These are phyloP conservation scores for Dorcus parallelipipedus DNA, from an alignment of 2,888 invertebrate genomes.

Conservation along the genomic window DNA sequence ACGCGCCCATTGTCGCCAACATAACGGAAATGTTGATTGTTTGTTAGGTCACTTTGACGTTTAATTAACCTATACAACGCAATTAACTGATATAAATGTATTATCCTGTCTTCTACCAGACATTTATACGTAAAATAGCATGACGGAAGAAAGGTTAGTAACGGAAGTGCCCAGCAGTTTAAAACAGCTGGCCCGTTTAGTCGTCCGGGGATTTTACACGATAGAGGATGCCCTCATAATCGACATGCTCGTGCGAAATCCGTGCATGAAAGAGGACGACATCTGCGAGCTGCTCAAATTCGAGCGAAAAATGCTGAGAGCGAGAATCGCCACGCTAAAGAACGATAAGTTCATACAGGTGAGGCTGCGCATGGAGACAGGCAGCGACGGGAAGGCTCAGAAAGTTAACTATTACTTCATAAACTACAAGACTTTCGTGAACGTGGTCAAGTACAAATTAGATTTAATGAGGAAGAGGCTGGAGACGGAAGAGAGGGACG, in stretches of 20 bases:
- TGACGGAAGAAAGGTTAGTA: constrained; percentile 72
- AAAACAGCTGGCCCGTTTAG: constrained; percentile 86
- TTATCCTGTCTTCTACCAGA: too few species aligned
- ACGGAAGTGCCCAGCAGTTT: constrained; percentile 92
- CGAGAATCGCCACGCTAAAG: constrained; percentile 79
- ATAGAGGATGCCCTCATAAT: constrained; percentile 92
- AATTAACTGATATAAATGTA: too few species aligned
- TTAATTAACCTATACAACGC: too few species aligned
- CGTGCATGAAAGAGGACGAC: constrained; percentile 91
- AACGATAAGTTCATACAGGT: constrained; percentile 94
- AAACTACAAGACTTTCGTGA: constrained; percentile 95
- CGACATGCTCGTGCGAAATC: constrained; percentile 93
- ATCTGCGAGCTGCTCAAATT: constrained; percentile 88
- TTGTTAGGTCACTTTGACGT: too few species aligned
- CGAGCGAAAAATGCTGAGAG: constrained; percentile 89
- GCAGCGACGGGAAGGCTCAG: constrained; percentile 89
- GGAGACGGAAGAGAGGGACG: constrained; percentile 93
- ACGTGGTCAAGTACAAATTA: constrained; percentile 95
- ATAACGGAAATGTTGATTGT: too few species aligned
- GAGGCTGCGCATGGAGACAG: constrained; percentile 91
- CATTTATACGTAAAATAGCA: constrained; percentile 38
- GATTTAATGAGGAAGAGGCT: constrained; percentile 93
- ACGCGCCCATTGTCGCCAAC: too few species aligned
- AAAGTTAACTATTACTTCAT: constrained; percentile 97
- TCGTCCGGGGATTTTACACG: constrained; percentile 90